Conservation (phyloP, 2,797 vertebrate species). For the Hipposideros larvatus region DNA sequence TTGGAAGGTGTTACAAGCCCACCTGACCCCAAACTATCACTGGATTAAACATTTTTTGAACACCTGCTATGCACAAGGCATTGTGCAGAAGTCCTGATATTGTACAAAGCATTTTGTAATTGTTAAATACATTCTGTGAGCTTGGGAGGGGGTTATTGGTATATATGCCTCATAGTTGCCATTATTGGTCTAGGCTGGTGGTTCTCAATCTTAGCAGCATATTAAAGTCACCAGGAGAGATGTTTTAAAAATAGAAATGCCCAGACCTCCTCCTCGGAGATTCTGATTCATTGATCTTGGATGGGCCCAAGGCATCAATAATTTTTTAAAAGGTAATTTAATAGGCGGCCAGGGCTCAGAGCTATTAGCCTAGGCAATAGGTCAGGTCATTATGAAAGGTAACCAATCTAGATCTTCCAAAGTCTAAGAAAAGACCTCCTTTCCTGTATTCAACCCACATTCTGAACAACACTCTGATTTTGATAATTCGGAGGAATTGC, state of each 20-base stretch:
- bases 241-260: neutral
- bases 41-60: neutral
- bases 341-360: neutral
- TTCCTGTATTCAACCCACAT: neutral
- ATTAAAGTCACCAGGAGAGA: constrained; percentile 10
- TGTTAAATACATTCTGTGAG: neutral
- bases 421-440: neutral
- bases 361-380: neutral
- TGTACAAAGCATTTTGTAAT: neutral
- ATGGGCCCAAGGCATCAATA: neutral
- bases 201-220: neutral
- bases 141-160: neutral
- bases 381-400: neutral
- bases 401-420: neutral
- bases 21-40: neutral
- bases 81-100: neutral
- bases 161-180: neutral
- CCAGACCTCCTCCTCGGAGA: neutral
- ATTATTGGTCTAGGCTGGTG: neutral
- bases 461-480: neutral
- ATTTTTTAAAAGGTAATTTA: constrained; percentile 56
- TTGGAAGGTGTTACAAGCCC: neutral
- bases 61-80: neutral
- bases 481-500: neutral
- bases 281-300: constrained; percentile 2